Conservation (phyloP, 2,888 invertebrate species). For the Podabrus alpinus region DNA sequence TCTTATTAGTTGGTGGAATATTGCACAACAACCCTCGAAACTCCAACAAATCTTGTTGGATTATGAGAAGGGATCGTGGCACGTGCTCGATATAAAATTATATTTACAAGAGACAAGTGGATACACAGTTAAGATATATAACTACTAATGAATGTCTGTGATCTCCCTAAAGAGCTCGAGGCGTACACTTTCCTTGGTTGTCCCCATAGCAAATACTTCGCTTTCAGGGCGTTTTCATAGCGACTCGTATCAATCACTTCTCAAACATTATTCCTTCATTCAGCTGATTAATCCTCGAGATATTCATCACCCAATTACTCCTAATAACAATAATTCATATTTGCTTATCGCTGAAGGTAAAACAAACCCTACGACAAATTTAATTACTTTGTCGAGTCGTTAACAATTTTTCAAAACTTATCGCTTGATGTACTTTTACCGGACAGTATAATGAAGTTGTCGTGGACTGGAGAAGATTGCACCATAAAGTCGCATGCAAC, state of each 20-base stretch:
- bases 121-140: slow-evolving; percentile 36
- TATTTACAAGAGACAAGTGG: slow-evolving; percentile 34
- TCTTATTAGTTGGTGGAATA: background rate
- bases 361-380: background rate
- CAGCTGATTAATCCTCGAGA: slow-evolving; percentile 21
- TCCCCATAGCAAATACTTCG: slow-evolving; percentile 27
- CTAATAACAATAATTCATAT: slow-evolving; percentile 14
- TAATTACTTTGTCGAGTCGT: background rate
- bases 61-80: slow-evolving; percentile 1
- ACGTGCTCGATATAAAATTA: slow-evolving; percentile 23
- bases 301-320: slow-evolving; percentile 25
- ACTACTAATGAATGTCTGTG: slow-evolving; percentile 33
- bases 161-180: slow-evolving; percentile 29
- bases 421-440: background rate
- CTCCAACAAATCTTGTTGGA: slow-evolving; percentile 10
- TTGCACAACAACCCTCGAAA: background rate
- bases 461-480: slow-evolving; percentile 15
- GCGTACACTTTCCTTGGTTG: slow-evolving; percentile 28
- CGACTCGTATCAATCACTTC: slow-evolving; percentile 33
- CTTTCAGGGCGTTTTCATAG: slow-evolving; percentile 19
- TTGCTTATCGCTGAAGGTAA: background rate
- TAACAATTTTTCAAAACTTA: background rate
- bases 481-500: slow-evolving; percentile 16
- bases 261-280: slow-evolving; percentile 31
- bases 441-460: slow-evolving; percentile 16